phyloP scores from a whole-genome alignment of 1,140 invertebrate species.

The Drosophila willistoni region DNA sequence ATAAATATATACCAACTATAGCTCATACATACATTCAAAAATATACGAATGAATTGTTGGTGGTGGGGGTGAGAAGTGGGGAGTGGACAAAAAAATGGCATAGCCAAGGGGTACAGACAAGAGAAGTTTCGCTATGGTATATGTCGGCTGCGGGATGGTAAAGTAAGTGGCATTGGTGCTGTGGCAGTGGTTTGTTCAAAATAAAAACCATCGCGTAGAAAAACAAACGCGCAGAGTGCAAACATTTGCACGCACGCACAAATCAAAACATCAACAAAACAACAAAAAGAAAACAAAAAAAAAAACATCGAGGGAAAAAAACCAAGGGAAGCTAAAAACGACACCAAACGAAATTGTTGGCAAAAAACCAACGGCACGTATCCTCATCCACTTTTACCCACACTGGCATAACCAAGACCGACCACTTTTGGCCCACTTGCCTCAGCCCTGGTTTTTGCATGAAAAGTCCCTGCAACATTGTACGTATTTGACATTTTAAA shows the following conservation, averaged over 20 bases:
- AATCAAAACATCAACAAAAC: conserved; percentile 79
- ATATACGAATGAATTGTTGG: neutral
- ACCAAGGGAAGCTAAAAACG: neutral
- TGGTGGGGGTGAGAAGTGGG: neutral
- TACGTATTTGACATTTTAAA: conserved; percentile 81
- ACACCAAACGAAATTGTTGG: conserved; percentile 48
- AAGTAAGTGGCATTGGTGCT: conserved; percentile 5
- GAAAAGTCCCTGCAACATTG: conserved; percentile 74
- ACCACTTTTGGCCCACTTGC: neutral
- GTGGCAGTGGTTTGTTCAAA: conserved; percentile 46
- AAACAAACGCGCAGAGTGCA: conserved; percentile 71
- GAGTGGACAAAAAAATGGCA: conserved; percentile 19
- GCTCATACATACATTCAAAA: conserved; percentile 29
- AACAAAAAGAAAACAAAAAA: conserved; percentile 33
- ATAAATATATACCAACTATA: conserved; percentile 31
- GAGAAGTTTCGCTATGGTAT: neutral
- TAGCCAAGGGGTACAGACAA: conserved; percentile 25
- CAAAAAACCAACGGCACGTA: conserved; percentile 63
- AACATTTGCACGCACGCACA: conserved; percentile 80
- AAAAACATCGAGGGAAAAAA: neutral
- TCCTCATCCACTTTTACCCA: neutral
- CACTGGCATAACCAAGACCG: neutral
- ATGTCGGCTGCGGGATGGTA: neutral
- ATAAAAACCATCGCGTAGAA: conserved; percentile 42
- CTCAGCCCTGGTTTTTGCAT: conserved; percentile 54